These are phyloP conservation scores for Eudemis profundana DNA, from an alignment of 2,888 invertebrate genomes.

Conservation along the genomic window DNA sequence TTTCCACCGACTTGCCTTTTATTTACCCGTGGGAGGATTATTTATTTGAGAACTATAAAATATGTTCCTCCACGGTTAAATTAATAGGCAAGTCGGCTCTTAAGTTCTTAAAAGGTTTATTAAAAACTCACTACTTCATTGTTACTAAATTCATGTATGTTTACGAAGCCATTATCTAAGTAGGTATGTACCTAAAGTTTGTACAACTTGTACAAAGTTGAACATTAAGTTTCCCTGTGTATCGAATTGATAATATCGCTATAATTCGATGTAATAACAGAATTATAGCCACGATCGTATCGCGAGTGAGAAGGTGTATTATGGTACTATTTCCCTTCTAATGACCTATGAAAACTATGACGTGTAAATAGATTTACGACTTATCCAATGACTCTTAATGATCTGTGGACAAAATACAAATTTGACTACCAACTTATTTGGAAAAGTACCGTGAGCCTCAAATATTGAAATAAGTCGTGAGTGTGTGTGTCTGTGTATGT, in stretches of 20 bases:
- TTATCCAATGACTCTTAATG: background rate
- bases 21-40: too few relatives aligned
- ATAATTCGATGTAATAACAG: constrained; percentile 31
- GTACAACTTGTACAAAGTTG: background rate
- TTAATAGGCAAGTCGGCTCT: too few relatives aligned
- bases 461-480: too few relatives aligned
- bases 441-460: too few relatives aligned
- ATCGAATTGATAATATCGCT: constrained; percentile 40
- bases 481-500: too few relatives aligned
- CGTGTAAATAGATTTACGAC: background rate
- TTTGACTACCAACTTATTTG: too few relatives aligned
- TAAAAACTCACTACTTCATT: too few relatives aligned
- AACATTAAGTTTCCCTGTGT: constrained; percentile 24
- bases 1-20: too few relatives aligned
- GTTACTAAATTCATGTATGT: too few relatives aligned
- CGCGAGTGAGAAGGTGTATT: constrained; percentile 1
- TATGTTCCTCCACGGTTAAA: too few relatives aligned
- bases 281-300: constrained; percentile 2
- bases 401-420: background rate
- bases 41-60: too few relatives aligned
- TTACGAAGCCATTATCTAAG: background rate
- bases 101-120: too few relatives aligned
- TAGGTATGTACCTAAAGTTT: background rate
- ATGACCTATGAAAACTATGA: constrained; percentile 15
- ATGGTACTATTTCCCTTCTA: constrained; percentile 8